Conservation (phyloP, 2,113 vertebrate genomes). For the Plotosus lineatus region DNA sequence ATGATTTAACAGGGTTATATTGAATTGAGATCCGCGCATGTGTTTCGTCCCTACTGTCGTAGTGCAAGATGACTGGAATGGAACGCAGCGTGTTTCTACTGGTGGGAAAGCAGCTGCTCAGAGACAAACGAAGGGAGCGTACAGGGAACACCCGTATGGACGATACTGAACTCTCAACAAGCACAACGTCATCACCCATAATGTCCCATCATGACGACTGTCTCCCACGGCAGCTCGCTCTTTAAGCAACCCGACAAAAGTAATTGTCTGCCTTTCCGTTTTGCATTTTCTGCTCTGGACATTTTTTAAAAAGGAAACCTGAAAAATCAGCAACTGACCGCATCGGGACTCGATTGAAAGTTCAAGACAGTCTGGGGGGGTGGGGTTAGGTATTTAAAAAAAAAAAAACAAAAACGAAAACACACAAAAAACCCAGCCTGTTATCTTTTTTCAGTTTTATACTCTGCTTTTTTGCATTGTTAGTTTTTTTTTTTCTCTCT, state of each 20-base stretch:
- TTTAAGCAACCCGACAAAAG: constrained; percentile 80
- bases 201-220: constrained; percentile 70
- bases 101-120: constrained; percentile 84
- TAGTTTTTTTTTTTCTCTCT: constrained; percentile 53
- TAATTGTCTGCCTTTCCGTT: constrained; percentile 78
- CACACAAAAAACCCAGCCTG: constrained; percentile 59
- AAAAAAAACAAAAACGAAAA: no score
- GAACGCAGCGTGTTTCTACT: constrained; percentile 76
- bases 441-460: constrained; percentile 59
- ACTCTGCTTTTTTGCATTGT: constrained; percentile 72
- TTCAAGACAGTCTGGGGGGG: constrained; percentile 60
- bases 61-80: constrained; percentile 98
- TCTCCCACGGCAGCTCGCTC: constrained; percentile 76
- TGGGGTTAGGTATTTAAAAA: constrained; percentile 59
- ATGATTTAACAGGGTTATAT: no score
- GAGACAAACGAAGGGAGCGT: constrained; percentile 86
- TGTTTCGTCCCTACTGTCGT: not conserved
- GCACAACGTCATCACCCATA: constrained; percentile 63
- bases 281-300: constrained; percentile 80
- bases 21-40: no score
- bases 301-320: constrained; percentile 60
- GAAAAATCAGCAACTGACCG: constrained; percentile 66
- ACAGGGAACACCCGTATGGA: constrained; percentile 94
- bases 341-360: constrained; percentile 68
- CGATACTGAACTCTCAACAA: constrained; percentile 83